Conservation (phyloP, 2,797 vertebrate species). For the Sparidentex hasta region DNA sequence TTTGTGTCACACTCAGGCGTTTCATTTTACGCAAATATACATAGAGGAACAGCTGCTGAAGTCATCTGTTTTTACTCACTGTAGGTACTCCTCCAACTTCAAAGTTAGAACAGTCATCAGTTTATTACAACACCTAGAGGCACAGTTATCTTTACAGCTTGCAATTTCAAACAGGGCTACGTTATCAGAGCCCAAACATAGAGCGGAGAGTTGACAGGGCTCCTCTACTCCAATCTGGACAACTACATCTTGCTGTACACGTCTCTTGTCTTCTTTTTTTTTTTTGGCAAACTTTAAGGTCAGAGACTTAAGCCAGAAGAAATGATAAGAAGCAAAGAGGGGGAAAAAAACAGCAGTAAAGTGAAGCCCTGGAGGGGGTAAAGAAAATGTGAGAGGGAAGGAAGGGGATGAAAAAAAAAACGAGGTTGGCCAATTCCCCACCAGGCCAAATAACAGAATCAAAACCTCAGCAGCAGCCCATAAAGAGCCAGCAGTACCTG, state of each 20-base stretch:
- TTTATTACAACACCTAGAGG: constrained; percentile 79
- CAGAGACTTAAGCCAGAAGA: constrained; percentile 55
- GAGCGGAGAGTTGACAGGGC: constrained; percentile 45
- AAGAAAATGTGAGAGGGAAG: constrained; percentile 46
- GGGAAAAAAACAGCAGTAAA: constrained; percentile 25
- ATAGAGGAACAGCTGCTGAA: constrained; percentile 61
- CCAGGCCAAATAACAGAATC: constrained; percentile 71
- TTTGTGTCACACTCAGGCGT: constrained; percentile 22
- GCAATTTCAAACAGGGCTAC: constrained; percentile 66
- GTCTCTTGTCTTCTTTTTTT: constrained; percentile 31
- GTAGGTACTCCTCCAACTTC: constrained; percentile 67
- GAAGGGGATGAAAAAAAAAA: constrained; percentile 12
- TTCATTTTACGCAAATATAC: constrained; percentile 37
- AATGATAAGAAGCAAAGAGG: constrained; percentile 45
- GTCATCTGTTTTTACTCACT: constrained; percentile 72
- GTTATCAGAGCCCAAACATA: constrained; percentile 64
- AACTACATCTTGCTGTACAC: constrained; percentile 26
- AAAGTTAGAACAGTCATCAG: constrained; percentile 77
- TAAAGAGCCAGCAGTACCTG: constrained; percentile 70
- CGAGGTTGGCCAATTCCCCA: constrained; percentile 60
- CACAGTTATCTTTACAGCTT: constrained; percentile 77
- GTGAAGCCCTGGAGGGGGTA: constrained; percentile 48
- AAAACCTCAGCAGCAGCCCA: constrained; percentile 72
- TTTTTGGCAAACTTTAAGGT: constrained; percentile 51
- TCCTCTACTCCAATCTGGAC: constrained; percentile 46